Evolutionary conservation across 2,888 invertebrate genomes (phyloP).

Genomic region (Harpagoxenus sublaevis): DNA sequence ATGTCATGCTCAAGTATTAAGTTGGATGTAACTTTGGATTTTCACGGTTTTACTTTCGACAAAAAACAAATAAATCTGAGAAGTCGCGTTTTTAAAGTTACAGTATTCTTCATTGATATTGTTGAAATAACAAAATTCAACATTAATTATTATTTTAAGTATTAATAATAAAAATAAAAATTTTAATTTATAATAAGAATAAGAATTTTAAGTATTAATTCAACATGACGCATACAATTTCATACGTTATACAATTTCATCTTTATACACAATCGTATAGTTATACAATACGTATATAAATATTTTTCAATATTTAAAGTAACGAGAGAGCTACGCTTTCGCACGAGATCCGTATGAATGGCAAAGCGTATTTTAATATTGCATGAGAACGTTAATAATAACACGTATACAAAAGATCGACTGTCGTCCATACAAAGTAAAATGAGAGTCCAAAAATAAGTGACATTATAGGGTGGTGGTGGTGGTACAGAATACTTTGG

Average conservation of each 20-base stretch:
- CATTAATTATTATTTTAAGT: too few species aligned
- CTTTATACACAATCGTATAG: not conserved
- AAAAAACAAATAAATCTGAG: not conserved
- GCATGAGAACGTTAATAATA: slow-evolving; percentile 77
- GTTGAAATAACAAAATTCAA: not conserved
- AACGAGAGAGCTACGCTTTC: not conserved
- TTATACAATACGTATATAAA: not conserved
- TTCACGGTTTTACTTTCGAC: not conserved
- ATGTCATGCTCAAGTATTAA: not conserved
- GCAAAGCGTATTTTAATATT: slow-evolving; percentile 73
- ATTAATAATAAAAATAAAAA: too few species aligned
- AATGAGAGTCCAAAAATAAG: slow-evolving; percentile 76
- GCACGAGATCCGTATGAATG: not conserved
- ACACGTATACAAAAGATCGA: slow-evolving; percentile 68
- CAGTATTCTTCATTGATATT: not conserved
- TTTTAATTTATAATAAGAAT: too few species aligned
- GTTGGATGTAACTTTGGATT: not conserved
- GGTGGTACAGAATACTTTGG: slow-evolving; percentile 61
- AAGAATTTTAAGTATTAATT: not conserved
- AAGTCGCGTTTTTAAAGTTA: not conserved
- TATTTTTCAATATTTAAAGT: slow-evolving; percentile 1
- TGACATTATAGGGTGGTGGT: slow-evolving; percentile 59
- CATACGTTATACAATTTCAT: not conserved
- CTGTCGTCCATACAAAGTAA: slow-evolving; percentile 65
- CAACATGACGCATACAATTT: not conserved